Base-by-base conservation (phyloP, 2,888 invertebrate genomes). In the Cephus pulcher region DNA sequence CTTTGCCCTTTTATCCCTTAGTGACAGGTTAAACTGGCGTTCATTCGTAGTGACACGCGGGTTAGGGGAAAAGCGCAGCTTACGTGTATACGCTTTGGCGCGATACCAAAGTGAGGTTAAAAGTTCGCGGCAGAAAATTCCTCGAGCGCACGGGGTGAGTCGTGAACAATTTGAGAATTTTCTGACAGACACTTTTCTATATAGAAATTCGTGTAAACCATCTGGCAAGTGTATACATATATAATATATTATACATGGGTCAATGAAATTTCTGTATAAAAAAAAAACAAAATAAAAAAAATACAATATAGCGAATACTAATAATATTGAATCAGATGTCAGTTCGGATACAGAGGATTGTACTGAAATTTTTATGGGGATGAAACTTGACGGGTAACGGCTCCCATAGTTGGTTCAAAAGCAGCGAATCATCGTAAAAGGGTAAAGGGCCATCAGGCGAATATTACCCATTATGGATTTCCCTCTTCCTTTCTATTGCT, bases 361-460 rank as follows among this genome's bases (percentile, higher is more conserved):
- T 23, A 32, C 71, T 82, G 76, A 79, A 82, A 80, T 79, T 81
- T 85, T 85, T 83, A 76, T 75, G 76, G 76, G 84, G 86, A 85
- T 85, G 83, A 85, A 86, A 86, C 83, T 85, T 84, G 84, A 86
- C 86, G 83, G 79, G 82, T 82, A 84, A 86, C 84, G 80, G 81
- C 75, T 78, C 81, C 79, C 78, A 78, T 77, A 75, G 79, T 74
- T 81, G 78, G 78, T 78, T 77, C 75, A 78, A 77, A 69, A 75
- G 78, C 80, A 76, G 79, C 78, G 80, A 84, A 84, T 84, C 82
- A 84, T 84, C 82, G 82, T 84, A 82, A 82, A 84, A 80, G 80
- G 82, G 82, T 81, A 82, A 84, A 82, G 79, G 80, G 82, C 81
- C 80, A 81, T 84, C 80, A 75, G 75, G 80, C 79, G 80, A 82